phyloP scores from a whole-genome alignment of 23 tunicate species.

The Halocynthia aurantium region DNA sequence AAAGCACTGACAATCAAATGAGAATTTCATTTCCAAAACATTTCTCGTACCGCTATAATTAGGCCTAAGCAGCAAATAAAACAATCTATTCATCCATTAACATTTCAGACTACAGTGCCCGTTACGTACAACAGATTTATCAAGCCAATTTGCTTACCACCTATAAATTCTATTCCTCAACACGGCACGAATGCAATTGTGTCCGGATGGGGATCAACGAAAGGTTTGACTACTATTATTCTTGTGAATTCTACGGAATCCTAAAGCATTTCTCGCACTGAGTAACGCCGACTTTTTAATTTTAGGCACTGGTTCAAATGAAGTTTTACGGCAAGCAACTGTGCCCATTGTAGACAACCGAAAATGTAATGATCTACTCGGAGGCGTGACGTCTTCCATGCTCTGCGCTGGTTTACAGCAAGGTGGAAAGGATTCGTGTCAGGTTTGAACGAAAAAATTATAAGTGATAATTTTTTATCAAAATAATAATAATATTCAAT shows the following conservation, averaged over 20 bases:
- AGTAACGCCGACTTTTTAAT: no score
- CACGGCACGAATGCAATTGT: constrained; percentile 26
- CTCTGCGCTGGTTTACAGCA: constrained; percentile 40
- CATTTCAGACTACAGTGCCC: constrained; percentile 8
- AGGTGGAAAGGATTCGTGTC: constrained; percentile 62
- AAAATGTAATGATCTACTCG: not conserved
- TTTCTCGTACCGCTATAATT: no score
- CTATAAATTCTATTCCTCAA: not conserved
- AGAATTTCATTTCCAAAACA: not conserved
- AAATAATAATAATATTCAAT: not conserved
- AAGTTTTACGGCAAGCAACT: constrained; percentile 22
- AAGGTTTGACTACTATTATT: not conserved
- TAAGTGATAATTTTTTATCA: not conserved
- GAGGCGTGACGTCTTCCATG: constrained; percentile 17
- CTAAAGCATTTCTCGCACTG: not conserved
- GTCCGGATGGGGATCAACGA: constrained; percentile 55
- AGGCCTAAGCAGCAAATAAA: not conserved
- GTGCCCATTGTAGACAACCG: constrained; percentile 29
- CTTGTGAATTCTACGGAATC: not conserved
- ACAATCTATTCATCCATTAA: not conserved
- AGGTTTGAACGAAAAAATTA: not conserved
- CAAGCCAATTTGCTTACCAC: constrained; percentile 39
- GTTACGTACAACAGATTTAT: constrained; percentile 23
- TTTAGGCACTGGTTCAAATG: constrained; percentile 11
- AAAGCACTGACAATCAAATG: not conserved